These are phyloP conservation scores for Drosophila nigritarsus DNA, from an alignment of 2,888 invertebrate genomes.

Conservation along the genomic window DNA sequence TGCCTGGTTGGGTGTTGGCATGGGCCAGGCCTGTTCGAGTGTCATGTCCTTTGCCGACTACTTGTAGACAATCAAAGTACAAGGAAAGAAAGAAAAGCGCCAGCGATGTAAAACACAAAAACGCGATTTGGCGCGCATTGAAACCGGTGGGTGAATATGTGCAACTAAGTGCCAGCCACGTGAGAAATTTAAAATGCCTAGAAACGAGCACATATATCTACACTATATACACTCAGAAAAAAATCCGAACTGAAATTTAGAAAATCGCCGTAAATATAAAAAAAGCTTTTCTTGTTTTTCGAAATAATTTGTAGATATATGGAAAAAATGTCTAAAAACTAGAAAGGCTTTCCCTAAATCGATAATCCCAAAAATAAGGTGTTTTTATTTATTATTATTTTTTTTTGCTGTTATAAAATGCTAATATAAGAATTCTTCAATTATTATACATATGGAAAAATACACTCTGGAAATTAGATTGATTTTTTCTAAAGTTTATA, in stretches of 20 bases:
- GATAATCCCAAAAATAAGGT: background rate
- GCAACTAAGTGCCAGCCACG: conserved; percentile 2
- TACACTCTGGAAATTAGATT: background rate
- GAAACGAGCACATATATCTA: background rate
- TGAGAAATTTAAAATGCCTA: background rate
- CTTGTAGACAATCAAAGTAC: conserved; percentile 63
- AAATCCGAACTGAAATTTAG: background rate
- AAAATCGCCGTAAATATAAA: background rate
- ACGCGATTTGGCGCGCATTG: conserved; percentile 79
- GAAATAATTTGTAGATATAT: background rate
- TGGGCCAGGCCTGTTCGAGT: conserved; percentile 54
- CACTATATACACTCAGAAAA: background rate
- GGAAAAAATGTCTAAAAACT: background rate
- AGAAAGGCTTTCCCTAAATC: background rate
- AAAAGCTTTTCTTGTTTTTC: background rate
- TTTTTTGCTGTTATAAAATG: accelerated
- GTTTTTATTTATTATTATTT: background rate
- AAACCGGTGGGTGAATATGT: conserved; percentile 12
- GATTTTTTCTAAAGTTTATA: background rate
- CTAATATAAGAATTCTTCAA: background rate
- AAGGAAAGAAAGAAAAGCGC: conserved; percentile 54
- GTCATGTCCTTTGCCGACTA: conserved; percentile 74
- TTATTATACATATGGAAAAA: background rate
- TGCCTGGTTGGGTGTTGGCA: conserved; percentile 19
- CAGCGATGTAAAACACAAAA: conserved; percentile 67